Evolutionary conservation across 2,797 vertebrate species (phyloP).

Genomic region (Chelonia mydas): DNA sequence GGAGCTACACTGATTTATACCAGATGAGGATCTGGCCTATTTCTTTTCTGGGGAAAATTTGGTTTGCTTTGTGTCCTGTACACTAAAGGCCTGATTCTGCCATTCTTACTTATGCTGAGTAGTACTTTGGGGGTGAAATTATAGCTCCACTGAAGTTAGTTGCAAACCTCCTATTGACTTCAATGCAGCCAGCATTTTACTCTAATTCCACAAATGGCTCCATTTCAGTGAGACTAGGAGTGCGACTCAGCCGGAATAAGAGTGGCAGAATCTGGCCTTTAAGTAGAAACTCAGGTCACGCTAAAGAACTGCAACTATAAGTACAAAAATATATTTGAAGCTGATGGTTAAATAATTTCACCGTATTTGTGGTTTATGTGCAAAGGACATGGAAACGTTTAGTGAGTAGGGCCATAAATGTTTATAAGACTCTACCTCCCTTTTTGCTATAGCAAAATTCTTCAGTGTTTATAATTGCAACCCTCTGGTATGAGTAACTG

Average conservation of each 20-base stretch:
- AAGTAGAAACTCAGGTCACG: background rate
- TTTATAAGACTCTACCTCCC: conserved; percentile 10
- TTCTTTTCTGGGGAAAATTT: background rate
- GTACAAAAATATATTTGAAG: background rate
- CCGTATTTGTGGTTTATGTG: background rate
- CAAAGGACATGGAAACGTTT: conserved; percentile 28
- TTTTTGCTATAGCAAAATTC: conserved; percentile 32
- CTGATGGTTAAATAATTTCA: background rate
- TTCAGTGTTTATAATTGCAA: conserved; percentile 34
- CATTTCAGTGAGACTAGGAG: background rate
- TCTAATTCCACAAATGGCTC: background rate
- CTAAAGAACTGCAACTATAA: background rate
- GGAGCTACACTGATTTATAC: conserved; percentile 3
- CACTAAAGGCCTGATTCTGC: background rate
- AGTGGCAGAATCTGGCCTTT: background rate
- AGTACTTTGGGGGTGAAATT: background rate
- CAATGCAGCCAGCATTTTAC: background rate
- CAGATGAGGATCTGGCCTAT: background rate
- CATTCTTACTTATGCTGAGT: background rate
- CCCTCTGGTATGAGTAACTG: conserved; percentile 48
- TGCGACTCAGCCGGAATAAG: background rate
- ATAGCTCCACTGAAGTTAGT: background rate
- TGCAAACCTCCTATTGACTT: background rate
- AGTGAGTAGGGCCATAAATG: conserved; percentile 47
- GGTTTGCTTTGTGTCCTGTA: background rate